phyloP scores from a whole-genome alignment of 2,797 vertebrate species.

The Cyprinella venusta region DNA sequence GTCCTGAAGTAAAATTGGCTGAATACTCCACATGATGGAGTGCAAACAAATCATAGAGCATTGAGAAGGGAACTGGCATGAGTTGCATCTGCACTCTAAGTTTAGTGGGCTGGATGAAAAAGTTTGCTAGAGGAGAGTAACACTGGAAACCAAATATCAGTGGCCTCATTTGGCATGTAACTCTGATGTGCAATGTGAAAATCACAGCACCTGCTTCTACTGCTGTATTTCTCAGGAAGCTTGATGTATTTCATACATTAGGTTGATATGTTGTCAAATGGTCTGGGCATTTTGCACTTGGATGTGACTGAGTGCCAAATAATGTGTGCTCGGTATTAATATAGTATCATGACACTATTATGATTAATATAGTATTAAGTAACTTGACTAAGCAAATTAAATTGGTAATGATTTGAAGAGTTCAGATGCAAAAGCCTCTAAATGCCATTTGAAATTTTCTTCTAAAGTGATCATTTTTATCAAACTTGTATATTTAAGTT shows the following conservation, averaged over 20 bases:
- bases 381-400: conserved; percentile 16
- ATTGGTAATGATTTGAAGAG: conserved; percentile 1
- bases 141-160: conserved; percentile 38
- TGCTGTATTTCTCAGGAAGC: conserved; percentile 18
- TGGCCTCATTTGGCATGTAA: conserved; percentile 33
- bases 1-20: background rate
- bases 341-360: background rate
- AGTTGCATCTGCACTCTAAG: conserved; percentile 7
- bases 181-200: conserved; percentile 23
- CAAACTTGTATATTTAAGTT: no score
- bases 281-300: conserved; percentile 4
- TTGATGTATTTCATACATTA: conserved; percentile 17
- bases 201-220: conserved; percentile 35
- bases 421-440: no score
- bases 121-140: conserved; percentile 14
- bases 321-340: background rate
- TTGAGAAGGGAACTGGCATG: background rate
- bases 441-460: no score
- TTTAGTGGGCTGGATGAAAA: conserved; percentile 15
- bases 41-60: background rate
- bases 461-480: no score
- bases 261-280: conserved; percentile 20
- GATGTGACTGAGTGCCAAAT: conserved; percentile 10
- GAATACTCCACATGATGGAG: background rate
- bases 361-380: conserved; percentile 13